Base-by-base conservation (phyloP, 1,140 invertebrate species). In the Drosophila orosa region DNA sequence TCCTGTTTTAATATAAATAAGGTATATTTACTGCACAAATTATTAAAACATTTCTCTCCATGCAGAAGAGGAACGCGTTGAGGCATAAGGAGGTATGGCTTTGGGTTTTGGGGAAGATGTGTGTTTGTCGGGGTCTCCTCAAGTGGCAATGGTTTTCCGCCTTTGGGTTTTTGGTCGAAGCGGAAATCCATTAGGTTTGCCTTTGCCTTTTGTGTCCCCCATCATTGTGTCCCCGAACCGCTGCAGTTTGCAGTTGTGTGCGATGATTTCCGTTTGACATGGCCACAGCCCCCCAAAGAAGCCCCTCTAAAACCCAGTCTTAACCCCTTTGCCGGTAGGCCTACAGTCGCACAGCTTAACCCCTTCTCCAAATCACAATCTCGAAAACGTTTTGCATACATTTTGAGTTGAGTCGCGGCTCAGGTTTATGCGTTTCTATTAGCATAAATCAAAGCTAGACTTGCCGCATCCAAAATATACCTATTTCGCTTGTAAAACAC, bases 121-220 rank as follows among this genome's bases (percentile, higher is more conserved):
- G 22, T 45, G 40, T n/a, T n/a, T 15, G 56, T n/a, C 19, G 55
- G 45, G 55, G 31, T 42, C 59, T 74, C 48, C 78, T 87, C 83
- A 79, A 86, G 82, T 82, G 83, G 58, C 83, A 68, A 72, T 59
- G 83, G 75, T 87, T 86, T 85, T 85, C 74, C 81, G 77, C 74
- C 62, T 66, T 82, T 68, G 74, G 82, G 65, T 54, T 77, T 76
- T 57, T 58, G 74, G 55, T 58, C 83, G 78, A 63, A 68, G 66
- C 84, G 83, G 83, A 87, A 89, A 89, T 87, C 84, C 83, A 87
- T 87, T 87, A 87, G 84, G 83, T 79, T 81, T 68, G 50, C 50
- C 50, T 54, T 54, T 35, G 50, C 48, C 50, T 35, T 35, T 54
- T 54, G 45, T 45, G 45, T 45, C 22, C 57, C 65, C 61, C 61